Conservation (phyloP, 2,113 vertebrate species). For the Nothoprocta pentlandii region DNA sequence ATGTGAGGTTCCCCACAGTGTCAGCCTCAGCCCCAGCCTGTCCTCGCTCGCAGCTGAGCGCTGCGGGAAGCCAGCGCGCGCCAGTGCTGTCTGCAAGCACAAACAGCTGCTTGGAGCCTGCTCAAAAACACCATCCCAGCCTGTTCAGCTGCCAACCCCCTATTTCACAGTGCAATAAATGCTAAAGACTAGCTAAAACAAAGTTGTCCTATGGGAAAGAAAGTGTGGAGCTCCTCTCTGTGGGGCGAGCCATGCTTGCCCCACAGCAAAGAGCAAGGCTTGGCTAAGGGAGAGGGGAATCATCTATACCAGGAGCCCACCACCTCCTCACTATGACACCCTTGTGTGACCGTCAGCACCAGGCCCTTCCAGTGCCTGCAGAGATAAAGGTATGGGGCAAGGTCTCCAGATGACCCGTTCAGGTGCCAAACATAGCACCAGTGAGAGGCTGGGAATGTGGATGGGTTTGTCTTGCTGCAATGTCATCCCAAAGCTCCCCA, state of each 20-base stretch:
- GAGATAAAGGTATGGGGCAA: not conserved
- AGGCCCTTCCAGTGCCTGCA: fast-evolving
- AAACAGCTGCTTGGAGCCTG: slow-evolving; percentile 67
- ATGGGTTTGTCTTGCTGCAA: not conserved
- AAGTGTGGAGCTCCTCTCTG: not conserved
- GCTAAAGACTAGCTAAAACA: not conserved
- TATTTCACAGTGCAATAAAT: slow-evolving; percentile 34
- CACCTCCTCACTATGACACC: not conserved
- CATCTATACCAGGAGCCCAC: not conserved
- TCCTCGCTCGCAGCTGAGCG: not conserved
- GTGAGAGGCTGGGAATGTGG: not conserved
- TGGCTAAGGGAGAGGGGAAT: not conserved
- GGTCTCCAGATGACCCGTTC: not conserved
- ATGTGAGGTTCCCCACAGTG: not conserved
- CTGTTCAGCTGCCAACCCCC: slow-evolving; percentile 50
- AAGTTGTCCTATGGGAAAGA: not conserved
- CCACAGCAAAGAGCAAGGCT: fast-evolving
- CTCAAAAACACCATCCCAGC: slow-evolving; percentile 60
- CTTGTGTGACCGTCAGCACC: not conserved
- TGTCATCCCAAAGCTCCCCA: not conserved
- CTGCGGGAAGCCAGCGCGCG: not conserved
- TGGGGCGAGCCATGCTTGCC: not conserved
- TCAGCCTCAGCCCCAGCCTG: slow-evolving; percentile 18
- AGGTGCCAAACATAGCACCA: not conserved
- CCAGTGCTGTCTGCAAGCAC: slow-evolving; percentile 21